Evolutionary conservation across 2,113 vertebrate species (phyloP), one percentile per base, ranked within the genome.

Genomic region (Vireo altiloquus): DNA sequence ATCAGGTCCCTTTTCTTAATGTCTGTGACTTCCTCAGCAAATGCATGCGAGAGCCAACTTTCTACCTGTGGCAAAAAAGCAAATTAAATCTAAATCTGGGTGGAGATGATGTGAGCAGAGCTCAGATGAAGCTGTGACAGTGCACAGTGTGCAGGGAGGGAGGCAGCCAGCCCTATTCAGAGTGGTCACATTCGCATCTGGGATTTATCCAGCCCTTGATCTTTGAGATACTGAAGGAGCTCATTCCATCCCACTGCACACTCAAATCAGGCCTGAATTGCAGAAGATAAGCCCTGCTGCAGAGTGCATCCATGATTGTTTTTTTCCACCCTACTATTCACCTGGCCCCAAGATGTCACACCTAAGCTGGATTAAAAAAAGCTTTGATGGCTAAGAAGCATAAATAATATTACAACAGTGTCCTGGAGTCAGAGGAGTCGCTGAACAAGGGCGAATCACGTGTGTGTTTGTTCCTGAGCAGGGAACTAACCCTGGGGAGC

Each of bases 151-250:
- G 15, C 39, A 11, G 87, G 89, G 65, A 79, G 57, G 89, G 65
- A 79, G 57, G 89, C 93, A 92, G 74, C 91, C 92, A 77, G 84
- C 80, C 65, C 88, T 83, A 25, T 15, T 87, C 82, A 72, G 6
- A 80, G 44, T 9, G 53, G 66, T 63, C 87, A 82, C 89, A 4
- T 31, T 82, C 40, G 0, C 86, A 39, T 95, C 69, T 94, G 88
- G 92, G 92, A 93, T 95, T 96, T 90, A 33, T 72, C 64, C 84
- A 71, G 72, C 61, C 88, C 93, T 57, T 84, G 92, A 93, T 93
- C 90, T 84, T 8, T 57, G 88, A 39, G 94, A 72, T 71, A 3
- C 56, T 27, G 40, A 33, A 57, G 42, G 93, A 80, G 91, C 93
- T 95, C 93, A 42, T 95, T 92, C 90, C 95, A 82, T 75, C 88